phyloP scores from a whole-genome alignment of 2,888 invertebrate species.

The Podabrus alpinus region DNA sequence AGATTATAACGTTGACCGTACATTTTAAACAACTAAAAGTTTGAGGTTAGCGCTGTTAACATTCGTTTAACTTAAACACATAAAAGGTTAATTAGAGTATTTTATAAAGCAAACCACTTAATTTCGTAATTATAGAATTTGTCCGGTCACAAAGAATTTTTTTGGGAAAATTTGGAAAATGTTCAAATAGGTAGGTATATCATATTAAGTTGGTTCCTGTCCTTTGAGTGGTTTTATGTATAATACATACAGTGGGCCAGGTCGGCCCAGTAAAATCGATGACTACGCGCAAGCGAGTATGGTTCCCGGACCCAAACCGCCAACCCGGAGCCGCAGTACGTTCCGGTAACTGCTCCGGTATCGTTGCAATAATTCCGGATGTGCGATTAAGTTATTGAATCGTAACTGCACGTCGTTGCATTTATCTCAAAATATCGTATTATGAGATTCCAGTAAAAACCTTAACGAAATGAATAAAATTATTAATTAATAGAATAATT shows the following conservation, averaged over 20 bases:
- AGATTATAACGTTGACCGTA: background rate
- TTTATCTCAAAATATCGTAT: background rate
- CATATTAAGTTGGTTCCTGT: slow-evolving; percentile 23
- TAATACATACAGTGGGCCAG: slow-evolving; percentile 53
- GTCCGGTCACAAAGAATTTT: background rate
- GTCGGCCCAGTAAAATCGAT: slow-evolving; percentile 53
- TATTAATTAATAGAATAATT: background rate
- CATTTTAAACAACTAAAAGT: background rate
- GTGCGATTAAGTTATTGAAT: slow-evolving; percentile 20
- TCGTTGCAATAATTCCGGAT: slow-evolving; percentile 23
- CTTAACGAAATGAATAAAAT: background rate
- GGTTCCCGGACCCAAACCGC: slow-evolving; percentile 41
- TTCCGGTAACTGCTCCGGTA: slow-evolving; percentile 36
- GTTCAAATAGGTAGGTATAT: slow-evolving; percentile 8
- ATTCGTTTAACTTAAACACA: background rate
- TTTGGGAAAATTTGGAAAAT: background rate
- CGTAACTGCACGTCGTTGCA: slow-evolving; percentile 20
- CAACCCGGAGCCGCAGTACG: slow-evolving; percentile 50
- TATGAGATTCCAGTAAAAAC: background rate
- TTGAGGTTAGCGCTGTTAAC: background rate
- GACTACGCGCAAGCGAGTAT: slow-evolving; percentile 47
- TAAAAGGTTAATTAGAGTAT: background rate
- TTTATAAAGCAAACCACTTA: too few relatives aligned
- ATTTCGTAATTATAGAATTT: too few relatives aligned
- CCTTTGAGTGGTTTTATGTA: slow-evolving; percentile 48